Base-by-base conservation (phyloP, 2,113 vertebrate genomes). In the Nasalis larvatus region DNA sequence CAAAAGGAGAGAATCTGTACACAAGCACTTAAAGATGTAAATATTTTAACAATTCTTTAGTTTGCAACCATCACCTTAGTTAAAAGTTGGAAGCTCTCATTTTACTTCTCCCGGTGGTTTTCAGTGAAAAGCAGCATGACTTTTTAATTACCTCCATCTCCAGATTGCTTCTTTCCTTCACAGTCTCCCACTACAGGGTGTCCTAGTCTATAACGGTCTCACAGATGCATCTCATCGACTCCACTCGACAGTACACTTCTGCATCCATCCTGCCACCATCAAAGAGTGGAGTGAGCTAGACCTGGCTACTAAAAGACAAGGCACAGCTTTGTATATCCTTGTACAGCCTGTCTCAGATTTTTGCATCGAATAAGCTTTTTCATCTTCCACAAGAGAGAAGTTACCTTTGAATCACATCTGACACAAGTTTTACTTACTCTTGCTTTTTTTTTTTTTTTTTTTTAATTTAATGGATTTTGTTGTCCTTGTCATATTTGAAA, bases 361-460 rank as follows among this genome's bases (percentile, higher is more conserved):
- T 90, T 92, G 63, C 8, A 81, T 89, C 37, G 82, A 86, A 78
- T 87, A 69, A n/a, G 21, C 7, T 27, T 82, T 68, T 95, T 47
- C 23, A 49, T 76, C 56, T 95, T 93, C 94, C 18, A 7, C 74
- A 30, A 14, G 68, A 77, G 77, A 77, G 45, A 77, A 77, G 80
- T 97, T 94, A 91, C 37, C 37, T 91, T 87, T 94, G 40, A 97
- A 66, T 94, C 77, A 78, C 6, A 35, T 93, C 40, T 63, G 76
- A 94, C 92, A 76, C 45, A 86, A 45, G 23, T 96, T 97, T 94
- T 98, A 95, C 92, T 97, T 94, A 94, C n/a, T 95, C 66, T 27
- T 37, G 77, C 81, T 73, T 97, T 58, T 54, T 60, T 60, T 60
- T 12, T 60, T 10, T 60, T 60, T 89, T 25, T 17, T 81, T 94